phyloP scores from a whole-genome alignment of 2,888 invertebrate species.

The Eutolmus rufibarbis region DNA sequence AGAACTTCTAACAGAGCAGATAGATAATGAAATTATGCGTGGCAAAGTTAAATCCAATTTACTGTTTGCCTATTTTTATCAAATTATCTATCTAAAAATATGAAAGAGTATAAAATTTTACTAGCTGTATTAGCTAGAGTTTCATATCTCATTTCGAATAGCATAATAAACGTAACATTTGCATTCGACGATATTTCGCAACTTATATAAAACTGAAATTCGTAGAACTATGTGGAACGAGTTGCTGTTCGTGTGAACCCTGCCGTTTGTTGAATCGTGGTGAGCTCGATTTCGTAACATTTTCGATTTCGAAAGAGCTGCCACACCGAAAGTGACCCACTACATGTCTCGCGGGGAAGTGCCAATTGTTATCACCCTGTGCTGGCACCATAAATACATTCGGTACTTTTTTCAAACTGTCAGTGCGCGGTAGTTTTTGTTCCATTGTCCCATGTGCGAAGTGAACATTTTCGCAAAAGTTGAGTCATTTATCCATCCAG shows the following conservation, averaged over 20 bases:
- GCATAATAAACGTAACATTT: background rate
- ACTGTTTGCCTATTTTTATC: background rate
- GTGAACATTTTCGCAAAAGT: background rate
- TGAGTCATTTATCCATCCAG: background rate
- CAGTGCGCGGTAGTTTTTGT: background rate
- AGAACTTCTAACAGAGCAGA: too few species aligned
- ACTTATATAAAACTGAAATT: background rate
- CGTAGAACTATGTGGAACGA: background rate
- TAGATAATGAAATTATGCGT: too few species aligned
- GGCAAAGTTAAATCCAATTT: background rate
- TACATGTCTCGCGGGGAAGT: background rate
- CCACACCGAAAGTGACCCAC: background rate
- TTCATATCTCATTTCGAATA: background rate
- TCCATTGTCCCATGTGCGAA: background rate
- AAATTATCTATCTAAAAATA: background rate
- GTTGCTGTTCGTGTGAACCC: background rate
- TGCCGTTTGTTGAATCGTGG: background rate
- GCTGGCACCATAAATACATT: background rate
- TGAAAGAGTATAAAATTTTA: background rate
- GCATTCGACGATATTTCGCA: background rate
- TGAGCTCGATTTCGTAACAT: background rate
- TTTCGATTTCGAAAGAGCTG: background rate
- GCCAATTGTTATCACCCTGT: conserved; percentile 5
- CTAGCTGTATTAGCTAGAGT: background rate
- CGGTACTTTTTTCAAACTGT: background rate